These are phyloP conservation scores for Neocloeon triangulifer DNA, from an alignment of 1,140 invertebrate genomes.

Conservation along the genomic window DNA sequence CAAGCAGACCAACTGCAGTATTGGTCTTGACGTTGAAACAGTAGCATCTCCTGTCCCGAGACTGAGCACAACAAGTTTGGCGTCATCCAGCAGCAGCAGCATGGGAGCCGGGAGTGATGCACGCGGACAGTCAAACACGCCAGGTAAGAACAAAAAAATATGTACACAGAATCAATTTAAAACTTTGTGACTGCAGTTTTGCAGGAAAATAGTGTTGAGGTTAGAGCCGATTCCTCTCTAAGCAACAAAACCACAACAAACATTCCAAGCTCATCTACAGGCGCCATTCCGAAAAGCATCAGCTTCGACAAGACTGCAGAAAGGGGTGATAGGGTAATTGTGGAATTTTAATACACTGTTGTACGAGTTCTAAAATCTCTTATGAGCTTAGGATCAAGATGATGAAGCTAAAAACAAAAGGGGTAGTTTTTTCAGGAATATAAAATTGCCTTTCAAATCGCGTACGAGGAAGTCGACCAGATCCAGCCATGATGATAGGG, in stretches of 20 bases:
- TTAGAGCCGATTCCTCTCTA: too few species aligned
- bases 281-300: slow-evolving; percentile 76
- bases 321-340: slow-evolving; percentile 35
- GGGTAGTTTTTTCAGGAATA: slow-evolving; percentile 39
- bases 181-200: too few species aligned
- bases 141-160: too few species aligned
- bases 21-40: too few species aligned
- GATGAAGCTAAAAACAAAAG: slow-evolving; percentile 35
- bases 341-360: slow-evolving; percentile 3
- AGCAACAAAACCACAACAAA: too few species aligned
- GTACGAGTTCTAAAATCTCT: slow-evolving; percentile 5
- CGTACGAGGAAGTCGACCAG: slow-evolving; percentile 29
- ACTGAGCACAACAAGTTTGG: slow-evolving; percentile 22
- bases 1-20: too few species aligned
- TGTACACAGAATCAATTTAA: too few species aligned
- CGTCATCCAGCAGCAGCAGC: slow-evolving; percentile 23
- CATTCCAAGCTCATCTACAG: slow-evolving; percentile 43
- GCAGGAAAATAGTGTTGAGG: too few species aligned
- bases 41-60: too few species aligned
- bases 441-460: slow-evolving; percentile 41
- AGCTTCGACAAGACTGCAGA: slow-evolving; percentile 79
- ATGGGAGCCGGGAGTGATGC: slow-evolving; percentile 4
- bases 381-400: slow-evolving; percentile 18
- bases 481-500: too few species aligned
- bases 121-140: too few species aligned